These are phyloP conservation scores for Drosophila mulleri DNA, from an alignment of 2,888 invertebrate species.

Conservation along the genomic window DNA sequence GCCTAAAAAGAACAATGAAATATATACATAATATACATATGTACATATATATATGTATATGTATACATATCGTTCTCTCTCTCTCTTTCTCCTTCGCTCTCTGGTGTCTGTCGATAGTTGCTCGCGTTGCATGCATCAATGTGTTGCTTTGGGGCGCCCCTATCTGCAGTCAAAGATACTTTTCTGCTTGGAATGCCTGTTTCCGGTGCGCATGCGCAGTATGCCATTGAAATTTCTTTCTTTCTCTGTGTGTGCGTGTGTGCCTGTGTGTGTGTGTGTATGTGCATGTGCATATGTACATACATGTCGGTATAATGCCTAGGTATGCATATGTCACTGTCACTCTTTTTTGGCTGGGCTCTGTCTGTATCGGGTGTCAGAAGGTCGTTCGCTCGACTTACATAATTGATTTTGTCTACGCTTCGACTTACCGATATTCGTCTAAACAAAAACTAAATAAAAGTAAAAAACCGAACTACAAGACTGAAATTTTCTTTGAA, in stretches of 20 bases:
- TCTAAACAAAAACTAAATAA: neutral
- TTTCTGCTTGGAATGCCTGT: slow-evolving; percentile 42
- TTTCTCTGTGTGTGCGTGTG: neutral
- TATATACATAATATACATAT: neutral
- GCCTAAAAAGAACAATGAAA: slow-evolving; percentile 3
- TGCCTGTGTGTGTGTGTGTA: neutral
- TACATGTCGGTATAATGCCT: neutral
- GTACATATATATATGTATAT: neutral
- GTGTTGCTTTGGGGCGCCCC: neutral
- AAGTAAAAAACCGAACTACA: neutral
- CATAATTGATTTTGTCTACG: slow-evolving; percentile 38
- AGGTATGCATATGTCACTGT: slow-evolving; percentile 51
- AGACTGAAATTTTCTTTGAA: neutral
- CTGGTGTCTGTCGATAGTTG: slow-evolving; percentile 11
- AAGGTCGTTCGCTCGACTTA: slow-evolving; percentile 57
- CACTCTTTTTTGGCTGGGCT: slow-evolving; percentile 18
- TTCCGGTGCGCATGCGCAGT: slow-evolving; percentile 53
- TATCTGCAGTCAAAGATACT: slow-evolving; percentile 33
- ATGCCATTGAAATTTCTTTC: slow-evolving; percentile 49
- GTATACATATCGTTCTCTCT: neutral
- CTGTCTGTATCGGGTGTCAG: slow-evolving; percentile 50
- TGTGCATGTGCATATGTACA: neutral
- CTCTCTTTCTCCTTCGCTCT: neutral
- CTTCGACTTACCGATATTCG: slow-evolving; percentile 9
- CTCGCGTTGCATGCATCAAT: slow-evolving; percentile 29